These are phyloP conservation scores for Mimas tiliae DNA, from an alignment of 2,888 invertebrate genomes.

Conservation along the genomic window DNA sequence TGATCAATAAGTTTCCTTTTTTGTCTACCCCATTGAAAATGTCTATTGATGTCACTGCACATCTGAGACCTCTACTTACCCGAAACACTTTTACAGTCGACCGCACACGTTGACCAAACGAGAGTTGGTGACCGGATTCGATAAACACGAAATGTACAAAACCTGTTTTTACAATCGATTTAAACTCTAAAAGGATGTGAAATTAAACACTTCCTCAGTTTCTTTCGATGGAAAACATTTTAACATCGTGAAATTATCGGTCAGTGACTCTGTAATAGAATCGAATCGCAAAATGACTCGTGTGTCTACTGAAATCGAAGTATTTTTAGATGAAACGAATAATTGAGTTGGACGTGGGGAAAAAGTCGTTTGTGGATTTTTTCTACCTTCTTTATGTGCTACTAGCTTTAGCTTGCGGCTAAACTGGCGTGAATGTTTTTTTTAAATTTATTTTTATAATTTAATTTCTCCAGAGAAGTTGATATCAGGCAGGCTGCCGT, in stretches of 20 bases:
- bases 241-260: not conserved
- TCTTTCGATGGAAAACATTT: not conserved
- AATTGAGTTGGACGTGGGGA: not conserved
- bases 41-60: not conserved
- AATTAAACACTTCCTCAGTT: slow-evolving; percentile 5
- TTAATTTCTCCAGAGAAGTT: no score
- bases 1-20: no score
- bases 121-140: not conserved
- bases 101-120: not conserved
- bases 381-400: no score
- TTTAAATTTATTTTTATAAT: no score
- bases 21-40: no score
- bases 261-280: slow-evolving; percentile 10
- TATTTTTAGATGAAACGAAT: not conserved
- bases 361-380: not conserved
- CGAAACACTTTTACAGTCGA: not conserved
- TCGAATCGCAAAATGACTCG: not conserved
- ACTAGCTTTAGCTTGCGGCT: no score
- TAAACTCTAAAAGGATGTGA: slow-evolving; percentile 4
- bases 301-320: not conserved
- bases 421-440: no score
- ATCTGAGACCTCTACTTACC: not conserved
- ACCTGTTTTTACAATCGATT: slow-evolving; percentile 3
- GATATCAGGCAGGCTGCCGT: no score
- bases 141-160: not conserved